A percentile compares a stretch with the other conserved stretches of the same genome.
These are phyloP conservation scores for Anser cygnoides DNA, from an alignment of 2,113 vertebrate species.

Conservation along the genomic window DNA sequence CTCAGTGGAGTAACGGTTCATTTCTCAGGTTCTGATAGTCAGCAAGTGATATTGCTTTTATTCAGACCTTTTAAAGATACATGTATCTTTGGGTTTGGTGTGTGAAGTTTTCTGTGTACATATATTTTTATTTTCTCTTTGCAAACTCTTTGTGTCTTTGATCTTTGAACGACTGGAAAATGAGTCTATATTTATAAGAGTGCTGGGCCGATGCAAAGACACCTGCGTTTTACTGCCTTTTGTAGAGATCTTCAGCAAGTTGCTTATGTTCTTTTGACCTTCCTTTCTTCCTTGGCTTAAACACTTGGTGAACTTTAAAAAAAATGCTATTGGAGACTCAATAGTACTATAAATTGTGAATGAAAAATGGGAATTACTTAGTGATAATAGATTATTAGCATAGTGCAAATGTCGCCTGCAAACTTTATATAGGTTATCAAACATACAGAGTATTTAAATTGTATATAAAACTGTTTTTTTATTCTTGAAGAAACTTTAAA, in stretches of 20 bases:
- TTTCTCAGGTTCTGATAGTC: neutral
- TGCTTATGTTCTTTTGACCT: neutral
- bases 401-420: neutral
- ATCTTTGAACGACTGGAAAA: neutral
- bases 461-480: neutral
- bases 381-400: neutral
- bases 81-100: neutral
- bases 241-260: neutral
- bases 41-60: neutral
- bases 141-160: neutral
- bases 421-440: neutral
- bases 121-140: neutral
- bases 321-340: neutral
- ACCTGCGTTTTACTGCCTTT: neutral
- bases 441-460: neutral
- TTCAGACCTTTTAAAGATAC: neutral
- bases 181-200: neutral
- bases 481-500: slow-evolving; percentile 6
- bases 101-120: neutral
- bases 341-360: neutral
- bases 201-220: neutral
- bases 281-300: neutral
- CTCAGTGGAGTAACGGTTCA: neutral
- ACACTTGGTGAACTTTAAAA: neutral
- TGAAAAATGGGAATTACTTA: slow-evolving; percentile 1